phyloP scores from a whole-genome alignment of 2,113 vertebrate species.

The Miniopterus natalensis region DNA sequence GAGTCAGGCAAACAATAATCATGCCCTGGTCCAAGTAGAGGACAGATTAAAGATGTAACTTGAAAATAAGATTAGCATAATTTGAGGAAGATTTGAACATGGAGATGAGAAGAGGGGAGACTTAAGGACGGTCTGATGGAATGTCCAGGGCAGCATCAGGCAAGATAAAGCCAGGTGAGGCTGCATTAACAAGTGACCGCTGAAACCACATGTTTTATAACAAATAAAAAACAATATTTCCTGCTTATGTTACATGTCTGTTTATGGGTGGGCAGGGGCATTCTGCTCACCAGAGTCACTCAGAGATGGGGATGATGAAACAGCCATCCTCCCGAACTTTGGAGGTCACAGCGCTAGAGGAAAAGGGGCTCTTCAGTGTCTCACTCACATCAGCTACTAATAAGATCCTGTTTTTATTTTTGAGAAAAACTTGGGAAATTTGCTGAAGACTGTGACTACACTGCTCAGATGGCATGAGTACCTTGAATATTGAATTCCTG shows the following conservation, averaged over 20 bases:
- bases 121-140: neutral
- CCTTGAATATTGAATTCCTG: neutral
- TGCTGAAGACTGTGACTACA: neutral
- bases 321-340: neutral
- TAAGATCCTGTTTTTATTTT: neutral
- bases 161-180: neutral
- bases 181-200: neutral
- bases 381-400: neutral
- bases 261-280: neutral
- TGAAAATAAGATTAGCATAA: neutral
- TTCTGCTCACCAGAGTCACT: neutral
- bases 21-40: neutral
- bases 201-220: neutral
- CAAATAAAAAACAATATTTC: neutral
- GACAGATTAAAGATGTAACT: neutral
- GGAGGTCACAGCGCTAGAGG: neutral
- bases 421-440: neutral
- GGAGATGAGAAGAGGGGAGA: neutral
- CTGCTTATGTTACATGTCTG: neutral
- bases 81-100: neutral
- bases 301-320: neutral
- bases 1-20: neutral
- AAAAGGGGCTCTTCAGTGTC: neutral
- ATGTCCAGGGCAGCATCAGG: neutral
- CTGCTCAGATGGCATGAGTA: neutral